A percentile compares a stretch with the other conserved stretches of the same genome.
phyloP scores from a whole-genome alignment of 1,140 invertebrate species.

The Drosophila oshimai region DNA sequence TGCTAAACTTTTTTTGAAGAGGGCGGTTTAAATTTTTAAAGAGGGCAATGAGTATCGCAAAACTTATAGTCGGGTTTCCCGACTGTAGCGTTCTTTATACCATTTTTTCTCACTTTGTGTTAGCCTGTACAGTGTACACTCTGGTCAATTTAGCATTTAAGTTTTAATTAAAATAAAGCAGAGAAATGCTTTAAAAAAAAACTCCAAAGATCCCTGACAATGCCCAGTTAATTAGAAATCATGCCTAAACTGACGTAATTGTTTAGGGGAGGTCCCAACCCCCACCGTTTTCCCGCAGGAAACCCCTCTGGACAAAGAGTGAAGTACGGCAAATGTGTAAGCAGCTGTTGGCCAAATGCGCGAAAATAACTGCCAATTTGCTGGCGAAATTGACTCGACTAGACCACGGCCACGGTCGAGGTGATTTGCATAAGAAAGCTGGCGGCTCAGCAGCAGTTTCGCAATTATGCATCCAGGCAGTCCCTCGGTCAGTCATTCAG shows the following conservation, averaged over 20 bases:
- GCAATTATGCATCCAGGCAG: slow-evolving; percentile 42
- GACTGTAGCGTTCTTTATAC: background rate
- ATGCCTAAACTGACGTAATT: slow-evolving; percentile 63
- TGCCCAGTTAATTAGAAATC: slow-evolving; percentile 64
- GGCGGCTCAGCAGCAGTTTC: slow-evolving; percentile 20
- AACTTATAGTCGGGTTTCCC: no score
- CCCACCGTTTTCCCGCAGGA: no score
- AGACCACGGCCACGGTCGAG: slow-evolving; percentile 23
- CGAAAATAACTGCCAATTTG: slow-evolving; percentile 71
- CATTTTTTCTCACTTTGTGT: background rate
- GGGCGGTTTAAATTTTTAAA: no score
- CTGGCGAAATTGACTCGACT: slow-evolving; percentile 35
- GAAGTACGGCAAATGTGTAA: slow-evolving; percentile 59
- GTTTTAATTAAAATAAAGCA: slow-evolving; percentile 67
- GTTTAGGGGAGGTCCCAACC: background rate
- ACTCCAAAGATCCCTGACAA: slow-evolving; percentile 28
- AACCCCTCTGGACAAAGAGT: background rate
- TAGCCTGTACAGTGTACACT: background rate
- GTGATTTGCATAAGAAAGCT: slow-evolving; percentile 55
- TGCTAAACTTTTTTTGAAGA: no score
- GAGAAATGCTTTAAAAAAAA: slow-evolving; percentile 22
- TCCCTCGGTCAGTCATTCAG: slow-evolving; percentile 5
- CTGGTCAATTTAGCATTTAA: background rate
- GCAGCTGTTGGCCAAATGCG: slow-evolving; percentile 75
- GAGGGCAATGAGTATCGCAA: no score